Evolutionary conservation across 2,888 invertebrate species (phyloP), one percentile per base, ranked within the genome.

Genomic region (Pyrochroa serraticornis): DNA sequence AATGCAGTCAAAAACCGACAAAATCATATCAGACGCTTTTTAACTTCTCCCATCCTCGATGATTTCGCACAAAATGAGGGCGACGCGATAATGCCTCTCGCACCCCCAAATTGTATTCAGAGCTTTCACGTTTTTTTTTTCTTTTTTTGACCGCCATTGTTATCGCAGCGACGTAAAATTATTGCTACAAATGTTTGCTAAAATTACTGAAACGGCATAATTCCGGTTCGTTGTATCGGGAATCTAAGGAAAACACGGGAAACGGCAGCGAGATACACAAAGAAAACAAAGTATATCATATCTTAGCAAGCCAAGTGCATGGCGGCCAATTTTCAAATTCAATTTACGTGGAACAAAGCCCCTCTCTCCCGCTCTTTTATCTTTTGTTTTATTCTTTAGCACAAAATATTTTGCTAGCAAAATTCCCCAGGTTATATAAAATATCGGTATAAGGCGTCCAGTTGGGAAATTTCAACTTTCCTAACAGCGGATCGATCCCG

Each of bases 241-340:
- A 56, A 50, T 50, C 38, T 39, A 45, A 56, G 51, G 57, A 50
- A 57, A 57, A 57, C 45, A 45, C 39, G 42, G 41, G 10, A 37
- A 44, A 43, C 48, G 49, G 50, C 51, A 50, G 46, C 55, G 58
- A 54, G 45, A 65, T 61, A 68, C 61, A 69, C 68, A 71, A 72
- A 68, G 63, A 68, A 68, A 69, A 67, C 65, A 63, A 66, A 70
- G 68, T 71, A 68, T 71, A 71, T 71, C 70, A 73, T 73, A 71
- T 72, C 72, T 70, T 66, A 69, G 69, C 66, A 65, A 69, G 71
- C 72, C 72, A 72, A 74, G 72, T 71, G 71, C 72, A 72, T 67
- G 71, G 74, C 71, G 72, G 73, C 76, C 77, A 77, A 77, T 77
- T 77, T 77, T 77, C 77, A 77, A 77, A 77, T 77, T 77, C 77